Evolutionary conservation across 1,140 invertebrate species (phyloP).

Genomic region (Ridgeia piscesae): DNA sequence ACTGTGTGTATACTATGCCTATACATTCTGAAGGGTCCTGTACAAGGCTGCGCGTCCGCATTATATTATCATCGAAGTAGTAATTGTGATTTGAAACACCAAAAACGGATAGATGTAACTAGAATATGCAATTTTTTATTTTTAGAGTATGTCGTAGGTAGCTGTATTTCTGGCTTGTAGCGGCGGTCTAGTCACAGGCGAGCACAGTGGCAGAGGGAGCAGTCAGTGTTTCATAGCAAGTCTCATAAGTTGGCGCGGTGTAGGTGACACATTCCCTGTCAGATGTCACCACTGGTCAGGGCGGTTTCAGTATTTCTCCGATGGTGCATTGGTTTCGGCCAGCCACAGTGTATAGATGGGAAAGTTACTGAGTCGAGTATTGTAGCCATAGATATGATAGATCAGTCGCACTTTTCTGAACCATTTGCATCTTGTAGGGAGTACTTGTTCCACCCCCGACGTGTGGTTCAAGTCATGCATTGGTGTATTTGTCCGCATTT

Average conservation of each 20-base stretch:
- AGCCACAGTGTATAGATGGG: background rate
- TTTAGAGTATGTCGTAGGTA: background rate
- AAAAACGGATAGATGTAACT: background rate
- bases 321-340: background rate
- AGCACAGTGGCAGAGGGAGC: background rate
- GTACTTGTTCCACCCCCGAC: background rate
- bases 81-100: background rate
- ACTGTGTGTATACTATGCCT: constrained; percentile 5
- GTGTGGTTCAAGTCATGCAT: background rate
- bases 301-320: background rate
- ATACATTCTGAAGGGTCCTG: background rate
- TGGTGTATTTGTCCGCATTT: background rate
- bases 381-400: constrained; percentile 1
- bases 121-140: constrained; percentile 7
- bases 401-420: background rate
- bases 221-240: background rate
- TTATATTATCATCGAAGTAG: constrained; percentile 1
- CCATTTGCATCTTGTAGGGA: background rate
- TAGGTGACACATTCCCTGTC: background rate
- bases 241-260: background rate
- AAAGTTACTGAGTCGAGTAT: background rate
- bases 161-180: background rate
- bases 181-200: background rate
- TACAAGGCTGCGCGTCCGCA: background rate
- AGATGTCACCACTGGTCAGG: background rate